phyloP scores from a whole-genome alignment of 2,797 vertebrate genomes.

The Rhinatrema bivittatum region DNA sequence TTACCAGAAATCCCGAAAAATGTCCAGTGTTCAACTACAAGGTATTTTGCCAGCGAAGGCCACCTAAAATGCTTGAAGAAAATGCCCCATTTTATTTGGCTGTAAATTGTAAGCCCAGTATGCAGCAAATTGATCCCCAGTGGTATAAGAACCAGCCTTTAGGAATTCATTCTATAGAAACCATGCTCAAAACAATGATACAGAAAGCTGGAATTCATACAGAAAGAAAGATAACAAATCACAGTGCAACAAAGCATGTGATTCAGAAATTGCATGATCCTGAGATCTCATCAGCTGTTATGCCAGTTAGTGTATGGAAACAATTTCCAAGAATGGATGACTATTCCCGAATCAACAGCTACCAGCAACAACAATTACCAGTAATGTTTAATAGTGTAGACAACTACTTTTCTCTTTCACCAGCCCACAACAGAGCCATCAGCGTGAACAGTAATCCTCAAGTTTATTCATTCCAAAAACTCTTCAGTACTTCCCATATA shows the following conservation, averaged over 20 bases:
- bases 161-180: neutral
- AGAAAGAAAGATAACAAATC: neutral
- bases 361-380: neutral
- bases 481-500: neutral
- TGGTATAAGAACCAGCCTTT: neutral
- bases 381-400: neutral
- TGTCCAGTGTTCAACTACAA: conserved; percentile 2
- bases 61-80: neutral
- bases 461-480: neutral
- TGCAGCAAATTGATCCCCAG: neutral
- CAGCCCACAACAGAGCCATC: neutral
- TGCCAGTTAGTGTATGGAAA: too few species aligned
- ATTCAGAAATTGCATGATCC: neutral
- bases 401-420: neutral
- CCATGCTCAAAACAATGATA: neutral
- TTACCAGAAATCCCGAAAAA: neutral
- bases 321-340: neutral
- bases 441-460: neutral
- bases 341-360: neutral
- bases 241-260: neutral
- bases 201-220: neutral
- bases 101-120: neutral
- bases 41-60: neutral
- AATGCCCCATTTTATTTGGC: neutral
- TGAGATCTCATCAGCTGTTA: too few species aligned